phyloP scores from a whole-genome alignment of 2,888 invertebrate genomes.

The Caenorhabditis sp. region DNA sequence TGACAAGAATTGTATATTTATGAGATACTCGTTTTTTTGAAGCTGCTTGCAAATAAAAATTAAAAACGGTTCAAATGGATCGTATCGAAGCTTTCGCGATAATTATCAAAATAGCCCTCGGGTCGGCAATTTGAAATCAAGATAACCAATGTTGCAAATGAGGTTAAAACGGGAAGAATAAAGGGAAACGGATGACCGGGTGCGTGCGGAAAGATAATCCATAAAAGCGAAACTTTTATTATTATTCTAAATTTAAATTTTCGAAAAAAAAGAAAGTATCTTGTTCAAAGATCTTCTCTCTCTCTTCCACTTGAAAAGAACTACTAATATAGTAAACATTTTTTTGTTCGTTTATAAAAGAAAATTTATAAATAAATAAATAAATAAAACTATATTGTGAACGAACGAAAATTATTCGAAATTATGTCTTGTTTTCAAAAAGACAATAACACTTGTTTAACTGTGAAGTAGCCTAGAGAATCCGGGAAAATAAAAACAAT shows the following conservation, averaged over 20 bases:
- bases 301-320: too few species aligned
- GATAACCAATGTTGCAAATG: background rate
- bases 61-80: too few species aligned
- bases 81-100: too few species aligned
- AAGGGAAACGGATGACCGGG: background rate
- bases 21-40: too few species aligned
- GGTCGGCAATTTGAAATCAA: background rate
- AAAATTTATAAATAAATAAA: background rate
- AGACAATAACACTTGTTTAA: background rate
- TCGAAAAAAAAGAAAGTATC: too few species aligned
- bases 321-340: background rate
- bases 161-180: background rate
- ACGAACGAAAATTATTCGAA: too few species aligned
- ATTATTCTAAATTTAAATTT: background rate
- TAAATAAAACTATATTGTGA: background rate
- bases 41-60: too few species aligned
- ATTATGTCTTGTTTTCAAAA: background rate
- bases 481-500: background rate
- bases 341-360: background rate
- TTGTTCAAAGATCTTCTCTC: too few species aligned
- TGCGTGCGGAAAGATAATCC: background rate
- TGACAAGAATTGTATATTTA: too few species aligned
- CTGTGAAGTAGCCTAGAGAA: background rate
- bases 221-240: background rate
- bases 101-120: background rate